Evolutionary conservation across 2,113 vertebrate species (phyloP).

Genomic region (Australoheros scitulus): DNA sequence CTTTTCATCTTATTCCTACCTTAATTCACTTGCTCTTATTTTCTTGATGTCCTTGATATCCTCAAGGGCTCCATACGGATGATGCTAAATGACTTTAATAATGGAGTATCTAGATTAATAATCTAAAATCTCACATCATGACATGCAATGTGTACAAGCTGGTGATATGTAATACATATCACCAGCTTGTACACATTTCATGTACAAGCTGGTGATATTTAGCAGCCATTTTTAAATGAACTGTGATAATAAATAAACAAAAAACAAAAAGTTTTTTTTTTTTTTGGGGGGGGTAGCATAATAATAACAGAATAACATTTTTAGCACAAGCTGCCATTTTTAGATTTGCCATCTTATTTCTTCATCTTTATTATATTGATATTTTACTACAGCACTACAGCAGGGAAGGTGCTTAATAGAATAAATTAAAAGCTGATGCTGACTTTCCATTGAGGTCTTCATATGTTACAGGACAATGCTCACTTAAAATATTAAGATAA

Average conservation of each 20-base stretch:
- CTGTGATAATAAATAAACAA: too few species aligned
- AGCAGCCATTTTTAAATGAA: background rate
- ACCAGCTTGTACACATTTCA: background rate
- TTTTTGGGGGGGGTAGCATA: background rate
- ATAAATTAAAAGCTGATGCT: constrained; percentile 25
- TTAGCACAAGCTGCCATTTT: background rate
- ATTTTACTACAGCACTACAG: background rate
- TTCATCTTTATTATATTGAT: background rate
- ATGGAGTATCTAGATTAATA: constrained; percentile 12
- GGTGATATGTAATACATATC: background rate
- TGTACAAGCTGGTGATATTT: background rate
- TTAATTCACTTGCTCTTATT: constrained; percentile 17
- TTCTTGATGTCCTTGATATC: constrained; percentile 43
- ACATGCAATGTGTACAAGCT: background rate
- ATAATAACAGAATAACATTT: background rate
- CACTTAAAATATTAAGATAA: constrained; percentile 38
- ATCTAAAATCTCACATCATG: background rate
- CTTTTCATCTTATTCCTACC: constrained; percentile 17
- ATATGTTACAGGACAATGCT: background rate
- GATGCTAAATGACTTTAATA: constrained; percentile 12
- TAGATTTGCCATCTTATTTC: accelerated
- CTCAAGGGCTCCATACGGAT: background rate
- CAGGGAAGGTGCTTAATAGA: background rate
- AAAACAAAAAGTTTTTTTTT: too few species aligned
- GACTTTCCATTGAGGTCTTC: background rate